These are phyloP conservation scores for Daubentonia madagascariensis DNA, from an alignment of 2,113 vertebrate genomes.

Conservation along the genomic window DNA sequence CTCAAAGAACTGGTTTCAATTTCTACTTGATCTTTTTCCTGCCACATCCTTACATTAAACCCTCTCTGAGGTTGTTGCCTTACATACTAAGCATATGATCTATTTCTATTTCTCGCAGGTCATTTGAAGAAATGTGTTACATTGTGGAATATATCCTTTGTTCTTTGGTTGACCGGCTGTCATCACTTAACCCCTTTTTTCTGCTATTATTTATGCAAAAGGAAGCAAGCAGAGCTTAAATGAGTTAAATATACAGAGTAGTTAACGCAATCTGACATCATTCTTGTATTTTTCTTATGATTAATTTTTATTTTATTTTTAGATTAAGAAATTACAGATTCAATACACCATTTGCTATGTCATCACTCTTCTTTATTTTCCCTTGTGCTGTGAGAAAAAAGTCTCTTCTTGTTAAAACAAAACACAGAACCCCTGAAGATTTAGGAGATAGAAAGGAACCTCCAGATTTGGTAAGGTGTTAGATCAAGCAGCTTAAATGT, in stretches of 20 bases:
- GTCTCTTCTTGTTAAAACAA: neutral
- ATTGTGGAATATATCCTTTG: neutral
- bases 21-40: neutral
- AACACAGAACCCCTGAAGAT: neutral
- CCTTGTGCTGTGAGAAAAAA: neutral
- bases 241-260: neutral
- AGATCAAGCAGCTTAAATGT: neutral
- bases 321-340: neutral
- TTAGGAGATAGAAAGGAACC: neutral
- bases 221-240: neutral
- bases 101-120: neutral
- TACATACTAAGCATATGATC: neutral
- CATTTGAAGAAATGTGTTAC: neutral
- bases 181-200: neutral
- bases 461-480: neutral
- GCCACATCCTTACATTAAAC: neutral
- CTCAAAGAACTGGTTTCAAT: slow-evolving; percentile 38
- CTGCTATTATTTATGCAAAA: neutral
- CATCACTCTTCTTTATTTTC: neutral
- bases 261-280: neutral
- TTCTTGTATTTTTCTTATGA: neutral
- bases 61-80: neutral
- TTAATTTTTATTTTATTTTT: neutral
- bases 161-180: slow-evolving; percentile 2
- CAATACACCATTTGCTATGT: neutral